phyloP scores from a whole-genome alignment of 2,113 vertebrate genomes.

The Leptosomus discolor region DNA sequence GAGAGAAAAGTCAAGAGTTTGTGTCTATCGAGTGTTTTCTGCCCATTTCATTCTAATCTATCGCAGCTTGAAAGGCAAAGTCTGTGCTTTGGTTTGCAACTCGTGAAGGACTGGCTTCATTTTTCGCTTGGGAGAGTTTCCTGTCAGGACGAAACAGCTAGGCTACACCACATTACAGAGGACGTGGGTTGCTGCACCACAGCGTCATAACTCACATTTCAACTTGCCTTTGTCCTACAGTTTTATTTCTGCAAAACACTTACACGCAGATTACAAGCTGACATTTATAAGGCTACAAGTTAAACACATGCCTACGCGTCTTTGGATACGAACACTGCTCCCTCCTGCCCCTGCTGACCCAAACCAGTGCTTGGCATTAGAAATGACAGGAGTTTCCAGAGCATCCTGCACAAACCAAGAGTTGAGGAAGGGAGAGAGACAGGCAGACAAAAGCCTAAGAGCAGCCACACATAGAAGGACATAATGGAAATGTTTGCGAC shows the following conservation, averaged over 20 bases:
- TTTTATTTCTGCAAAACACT: neutral
- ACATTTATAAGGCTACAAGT: neutral
- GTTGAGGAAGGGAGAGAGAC: neutral
- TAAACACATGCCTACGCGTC: neutral
- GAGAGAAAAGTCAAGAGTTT: neutral
- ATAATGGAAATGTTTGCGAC: neutral
- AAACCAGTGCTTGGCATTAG: neutral
- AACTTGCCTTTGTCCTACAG: neutral
- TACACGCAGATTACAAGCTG: neutral
- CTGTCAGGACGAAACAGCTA: neutral
- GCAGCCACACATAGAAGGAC: neutral
- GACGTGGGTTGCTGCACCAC: neutral
- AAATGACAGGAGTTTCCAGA: accelerated
- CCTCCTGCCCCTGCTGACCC: neutral
- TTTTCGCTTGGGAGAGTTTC: neutral
- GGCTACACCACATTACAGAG: neutral
- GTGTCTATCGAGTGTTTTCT: neutral
- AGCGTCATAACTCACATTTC: neutral
- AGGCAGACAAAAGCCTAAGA: neutral
- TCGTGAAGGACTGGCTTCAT: neutral
- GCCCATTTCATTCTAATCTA: neutral
- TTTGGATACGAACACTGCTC: neutral
- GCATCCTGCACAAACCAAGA: neutral
- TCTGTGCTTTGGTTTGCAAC: neutral
- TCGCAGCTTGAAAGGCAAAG: neutral